phyloP scores from a whole-genome alignment of 2,888 invertebrate species.

The Hipparchia sbordonii region DNA sequence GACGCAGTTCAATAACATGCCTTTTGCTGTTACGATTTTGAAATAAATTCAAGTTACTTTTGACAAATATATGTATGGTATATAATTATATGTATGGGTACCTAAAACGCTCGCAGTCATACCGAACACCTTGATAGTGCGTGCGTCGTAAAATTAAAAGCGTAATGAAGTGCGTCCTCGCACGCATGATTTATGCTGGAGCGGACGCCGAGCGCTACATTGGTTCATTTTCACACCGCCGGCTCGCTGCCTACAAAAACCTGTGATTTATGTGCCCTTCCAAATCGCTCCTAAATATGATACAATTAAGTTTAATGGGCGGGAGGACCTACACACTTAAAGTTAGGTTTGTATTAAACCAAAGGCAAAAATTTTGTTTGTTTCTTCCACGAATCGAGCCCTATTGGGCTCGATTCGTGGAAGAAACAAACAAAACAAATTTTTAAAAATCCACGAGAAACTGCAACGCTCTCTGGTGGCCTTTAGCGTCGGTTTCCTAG shows the following conservation, averaged over 20 bases:
- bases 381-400: no score
- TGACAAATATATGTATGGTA: no score
- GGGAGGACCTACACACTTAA: not conserved
- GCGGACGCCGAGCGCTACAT: conserved; percentile 24
- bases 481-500: no score
- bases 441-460: no score
- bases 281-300: conserved; percentile 32
- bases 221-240: conserved; percentile 40
- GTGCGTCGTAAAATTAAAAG: conserved; percentile 48
- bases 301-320: conserved; percentile 30
- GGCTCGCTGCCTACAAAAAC: conserved; percentile 19
- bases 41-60: no score
- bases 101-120: conserved; percentile 17
- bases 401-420: no score
- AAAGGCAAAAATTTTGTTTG: no score
- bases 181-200: conserved; percentile 37
- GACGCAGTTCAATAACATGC: no score
- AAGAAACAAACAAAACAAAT: no score
- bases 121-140: conserved; percentile 7
- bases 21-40: no score
- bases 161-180: conserved; percentile 42
- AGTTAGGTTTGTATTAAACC: not conserved
- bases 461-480: no score
- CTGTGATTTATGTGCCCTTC: conserved; percentile 32
- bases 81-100: no score